phyloP scores from a whole-genome alignment of 2,113 vertebrate genomes.

The Pituophis catenifer region DNA sequence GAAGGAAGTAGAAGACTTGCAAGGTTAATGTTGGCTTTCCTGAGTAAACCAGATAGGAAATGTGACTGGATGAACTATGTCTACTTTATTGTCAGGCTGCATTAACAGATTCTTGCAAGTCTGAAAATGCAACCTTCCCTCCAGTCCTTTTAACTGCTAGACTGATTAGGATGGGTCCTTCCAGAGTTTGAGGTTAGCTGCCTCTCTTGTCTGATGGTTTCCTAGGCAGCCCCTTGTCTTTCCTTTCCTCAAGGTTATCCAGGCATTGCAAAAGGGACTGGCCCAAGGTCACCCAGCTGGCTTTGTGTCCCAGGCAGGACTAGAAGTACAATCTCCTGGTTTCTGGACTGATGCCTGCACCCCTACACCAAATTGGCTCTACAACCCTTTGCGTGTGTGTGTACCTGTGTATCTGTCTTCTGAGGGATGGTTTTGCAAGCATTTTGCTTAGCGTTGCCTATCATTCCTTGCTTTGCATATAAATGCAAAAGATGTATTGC shows the following conservation, averaged over 20 bases:
- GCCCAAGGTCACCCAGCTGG: neutral
- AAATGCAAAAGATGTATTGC: neutral
- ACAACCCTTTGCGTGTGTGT: too few relatives aligned
- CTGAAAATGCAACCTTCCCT: neutral
- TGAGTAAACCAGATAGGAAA: neutral
- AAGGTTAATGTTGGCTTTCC: neutral
- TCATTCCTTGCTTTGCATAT: neutral
- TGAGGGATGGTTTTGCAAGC: neutral
- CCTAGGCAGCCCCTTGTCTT: neutral
- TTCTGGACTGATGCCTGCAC: neutral
- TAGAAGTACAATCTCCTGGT: neutral
- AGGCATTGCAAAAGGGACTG: neutral
- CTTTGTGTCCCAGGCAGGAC: neutral
- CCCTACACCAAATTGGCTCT: neutral
- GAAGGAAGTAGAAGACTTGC: neutral
- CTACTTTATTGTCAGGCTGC: neutral
- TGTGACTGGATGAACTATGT: neutral
- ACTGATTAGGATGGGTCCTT: neutral
- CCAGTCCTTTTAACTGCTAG: neutral
- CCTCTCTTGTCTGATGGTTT: neutral
- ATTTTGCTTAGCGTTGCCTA: neutral
- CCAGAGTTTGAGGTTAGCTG: neutral
- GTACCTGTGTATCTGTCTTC: neutral
- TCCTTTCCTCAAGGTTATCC: neutral
- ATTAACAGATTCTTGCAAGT: neutral